A percentile compares a stretch with the other conserved stretches of the same genome.
Conservation (phyloP, 2,113 vertebrate genomes). For the Pelusios castaneus region DNA sequence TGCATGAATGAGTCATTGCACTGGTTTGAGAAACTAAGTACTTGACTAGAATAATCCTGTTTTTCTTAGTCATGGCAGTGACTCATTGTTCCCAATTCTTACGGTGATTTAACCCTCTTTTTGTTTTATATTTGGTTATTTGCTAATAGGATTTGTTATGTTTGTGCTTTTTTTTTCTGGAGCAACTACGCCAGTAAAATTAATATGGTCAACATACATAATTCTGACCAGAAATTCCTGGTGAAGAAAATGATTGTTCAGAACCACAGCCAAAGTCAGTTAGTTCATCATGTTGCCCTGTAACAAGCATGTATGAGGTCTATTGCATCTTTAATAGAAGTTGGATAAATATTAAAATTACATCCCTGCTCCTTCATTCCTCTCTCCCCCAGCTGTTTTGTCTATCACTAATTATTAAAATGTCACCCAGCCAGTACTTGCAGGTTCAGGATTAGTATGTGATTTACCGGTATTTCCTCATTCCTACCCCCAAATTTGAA, state of each 20-base stretch:
- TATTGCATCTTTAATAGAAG: not conserved
- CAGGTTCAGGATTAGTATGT: not conserved
- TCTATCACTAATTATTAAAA: not conserved
- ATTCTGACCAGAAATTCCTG: not conserved
- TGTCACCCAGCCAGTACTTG: not conserved
- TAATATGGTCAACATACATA: not conserved
- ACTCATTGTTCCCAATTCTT: not conserved
- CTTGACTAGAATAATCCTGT: constrained; percentile 37
- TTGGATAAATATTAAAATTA: not conserved
- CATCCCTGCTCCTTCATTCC: not conserved
- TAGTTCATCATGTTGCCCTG: not conserved
- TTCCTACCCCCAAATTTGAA: not conserved
- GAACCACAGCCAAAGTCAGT: not conserved
- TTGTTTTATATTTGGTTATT: not conserved
- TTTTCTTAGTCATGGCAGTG: constrained; percentile 6
- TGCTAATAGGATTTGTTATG: not conserved
- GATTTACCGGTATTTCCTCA: not conserved
- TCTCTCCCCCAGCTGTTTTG: not conserved
- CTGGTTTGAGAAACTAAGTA: constrained; percentile 13
- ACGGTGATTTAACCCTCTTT: not conserved
- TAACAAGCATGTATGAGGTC: not conserved
- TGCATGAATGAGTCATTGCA: constrained; percentile 15
- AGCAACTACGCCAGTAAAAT: not conserved
- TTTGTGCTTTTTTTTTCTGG: not conserved
- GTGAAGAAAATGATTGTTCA: not conserved